These are phyloP conservation scores for Drosophila macrothrix DNA, from an alignment of 2,888 invertebrate genomes.

Conservation along the genomic window DNA sequence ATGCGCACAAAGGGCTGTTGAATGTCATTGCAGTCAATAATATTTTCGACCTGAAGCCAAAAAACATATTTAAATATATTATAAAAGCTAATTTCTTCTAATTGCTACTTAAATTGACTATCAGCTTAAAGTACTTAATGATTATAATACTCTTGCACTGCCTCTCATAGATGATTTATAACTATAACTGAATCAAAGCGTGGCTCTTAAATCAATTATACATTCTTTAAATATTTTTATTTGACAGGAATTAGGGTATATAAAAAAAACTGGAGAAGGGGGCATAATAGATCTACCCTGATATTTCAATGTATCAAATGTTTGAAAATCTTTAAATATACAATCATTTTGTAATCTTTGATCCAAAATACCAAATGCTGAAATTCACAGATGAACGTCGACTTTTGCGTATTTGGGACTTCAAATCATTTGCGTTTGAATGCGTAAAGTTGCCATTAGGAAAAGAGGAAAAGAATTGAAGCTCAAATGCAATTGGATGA, in stretches of 20 bases:
- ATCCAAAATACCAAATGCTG: background rate
- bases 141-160: background rate
- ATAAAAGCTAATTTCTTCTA: background rate
- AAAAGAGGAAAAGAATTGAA: slow-evolving; percentile 36
- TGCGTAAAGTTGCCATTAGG: slow-evolving; percentile 39
- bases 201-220: background rate
- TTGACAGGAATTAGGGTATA: fast-evolving
- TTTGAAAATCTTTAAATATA: background rate
- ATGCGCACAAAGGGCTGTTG: background rate
- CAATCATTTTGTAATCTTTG: no score
- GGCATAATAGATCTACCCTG: no score
- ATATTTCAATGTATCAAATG: background rate
- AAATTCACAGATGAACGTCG: slow-evolving; percentile 5
- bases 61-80: background rate
- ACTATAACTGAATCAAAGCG: background rate
- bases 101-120: background rate
- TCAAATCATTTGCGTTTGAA: slow-evolving; percentile 63
- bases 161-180: background rate
- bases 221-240: background rate
- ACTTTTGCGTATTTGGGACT: slow-evolving; percentile 21
- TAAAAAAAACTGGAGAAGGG: background rate
- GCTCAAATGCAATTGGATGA: slow-evolving; percentile 61
- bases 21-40: background rate
- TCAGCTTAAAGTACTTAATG: fast-evolving
- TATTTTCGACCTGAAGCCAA: background rate